Conservation (phyloP, 2,113 vertebrate genomes). For the Empidonax traillii region DNA sequence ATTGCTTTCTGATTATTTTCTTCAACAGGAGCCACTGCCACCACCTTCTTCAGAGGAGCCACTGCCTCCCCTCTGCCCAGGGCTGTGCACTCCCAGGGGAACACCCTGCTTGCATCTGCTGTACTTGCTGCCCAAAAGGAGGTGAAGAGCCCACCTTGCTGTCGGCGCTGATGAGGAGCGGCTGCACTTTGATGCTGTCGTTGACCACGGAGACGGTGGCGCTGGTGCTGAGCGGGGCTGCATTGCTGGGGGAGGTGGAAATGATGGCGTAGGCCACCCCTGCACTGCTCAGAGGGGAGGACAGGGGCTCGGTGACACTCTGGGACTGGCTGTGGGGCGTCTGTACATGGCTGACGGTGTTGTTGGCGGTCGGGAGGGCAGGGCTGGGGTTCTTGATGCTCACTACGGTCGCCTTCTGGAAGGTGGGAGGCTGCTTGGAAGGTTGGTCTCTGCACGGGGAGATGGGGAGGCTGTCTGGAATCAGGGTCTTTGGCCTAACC, state of each 20-base stretch:
- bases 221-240: slow-evolving; percentile 64
- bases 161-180: slow-evolving; percentile 85
- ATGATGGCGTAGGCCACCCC: slow-evolving; percentile 97
- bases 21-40: not conserved
- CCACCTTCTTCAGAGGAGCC: not conserved
- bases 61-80: not conserved
- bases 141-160: slow-evolving; percentile 78
- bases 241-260: slow-evolving; percentile 83
- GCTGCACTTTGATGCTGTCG: slow-evolving; percentile 88
- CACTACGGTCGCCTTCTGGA: slow-evolving; percentile 86
- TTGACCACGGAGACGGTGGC: slow-evolving; percentile 76
- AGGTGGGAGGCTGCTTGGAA: slow-evolving; percentile 82
- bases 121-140: not conserved
- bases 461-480: slow-evolving; percentile 93
- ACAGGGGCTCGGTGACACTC: slow-evolving; percentile 41
- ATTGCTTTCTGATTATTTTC: not conserved
- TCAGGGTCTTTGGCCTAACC: slow-evolving; percentile 99
- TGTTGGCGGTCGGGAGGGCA: slow-evolving; percentile 91
- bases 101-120: not conserved
- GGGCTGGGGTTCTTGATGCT: slow-evolving; percentile 87
- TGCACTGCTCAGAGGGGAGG: slow-evolving; percentile 73
- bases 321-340: slow-evolving; percentile 71
- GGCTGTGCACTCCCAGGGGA: not conserved
- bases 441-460: slow-evolving; percentile 84
- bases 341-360: slow-evolving; percentile 86